A percentile compares a stretch with the other conserved stretches of the same genome.
Evolutionary conservation across 1,140 invertebrate species (phyloP).

Genomic region (Drosophila rhopaloa): DNA sequence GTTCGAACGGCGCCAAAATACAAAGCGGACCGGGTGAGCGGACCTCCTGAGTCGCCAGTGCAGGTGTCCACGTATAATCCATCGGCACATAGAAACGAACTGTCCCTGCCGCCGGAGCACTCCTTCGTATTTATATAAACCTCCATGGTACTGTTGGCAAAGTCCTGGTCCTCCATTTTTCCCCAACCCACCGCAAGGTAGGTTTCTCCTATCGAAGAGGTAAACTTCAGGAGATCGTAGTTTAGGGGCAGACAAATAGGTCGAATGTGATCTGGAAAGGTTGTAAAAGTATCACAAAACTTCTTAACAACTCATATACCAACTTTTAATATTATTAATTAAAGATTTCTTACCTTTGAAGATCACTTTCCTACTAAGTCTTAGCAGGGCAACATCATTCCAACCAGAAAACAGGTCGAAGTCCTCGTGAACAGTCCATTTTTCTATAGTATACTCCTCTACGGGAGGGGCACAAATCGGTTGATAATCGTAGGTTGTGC

Average conservation of each 20-base stretch:
- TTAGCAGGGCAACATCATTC: not conserved
- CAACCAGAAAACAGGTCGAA: not conserved
- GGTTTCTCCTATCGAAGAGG: not conserved
- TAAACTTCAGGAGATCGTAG: not conserved
- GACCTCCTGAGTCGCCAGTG: not conserved
- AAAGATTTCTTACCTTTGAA: not conserved
- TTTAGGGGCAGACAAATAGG: constrained; percentile 5
- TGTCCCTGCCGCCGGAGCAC: not conserved
- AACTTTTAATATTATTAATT: too few species aligned
- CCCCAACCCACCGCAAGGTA: constrained; percentile 1
- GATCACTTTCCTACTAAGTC: not conserved
- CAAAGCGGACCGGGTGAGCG: not conserved
- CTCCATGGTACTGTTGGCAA: not conserved
- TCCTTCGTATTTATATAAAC: not conserved
- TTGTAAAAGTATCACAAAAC: too few species aligned
- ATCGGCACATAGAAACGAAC: not conserved
- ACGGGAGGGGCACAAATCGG: not conserved
- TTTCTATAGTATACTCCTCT: constrained; percentile 2
- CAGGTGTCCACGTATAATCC: not conserved
- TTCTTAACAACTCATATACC: too few species aligned
- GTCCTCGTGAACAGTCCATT: not conserved
- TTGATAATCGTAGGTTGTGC: not conserved
- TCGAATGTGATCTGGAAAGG: not conserved
- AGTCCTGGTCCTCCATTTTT: not conserved
- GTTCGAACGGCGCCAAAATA: not conserved